Evolutionary conservation across 2,888 invertebrate species (phyloP), one percentile per base, ranked within the genome.

Genomic region (Heteropelma amictum): DNA sequence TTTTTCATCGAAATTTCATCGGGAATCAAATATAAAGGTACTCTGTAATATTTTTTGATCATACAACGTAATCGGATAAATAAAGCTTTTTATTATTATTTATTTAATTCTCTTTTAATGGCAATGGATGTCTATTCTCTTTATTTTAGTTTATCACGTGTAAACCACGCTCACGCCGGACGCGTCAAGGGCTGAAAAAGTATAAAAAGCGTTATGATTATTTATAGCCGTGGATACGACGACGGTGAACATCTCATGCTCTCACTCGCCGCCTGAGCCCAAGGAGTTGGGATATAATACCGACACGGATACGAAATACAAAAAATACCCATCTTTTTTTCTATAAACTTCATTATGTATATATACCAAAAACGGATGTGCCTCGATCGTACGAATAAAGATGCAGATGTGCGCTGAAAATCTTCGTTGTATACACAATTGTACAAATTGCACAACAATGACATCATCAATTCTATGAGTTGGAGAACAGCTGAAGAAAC

Each of bases 151-250:
- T 71, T 76, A 77, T 65, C 72, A 42, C 64, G 56, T 61, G 49
- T 33, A 17, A 38, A 65, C 70, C 63, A 61, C 26, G 51, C 58
- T 19, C 14, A 54, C 30, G 19, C 33, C 35, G 47, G 23, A 53
- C 51, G 63, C 28, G 65, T 35, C 45, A 21, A 19, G 19, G 47
- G 60, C 33, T 53, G 49, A 72, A 79, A 80, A 77, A 73, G 65
- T 67, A 76, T 72, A 77, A 79, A 79, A 79, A 79, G 73, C 70
- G 60, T 70, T 71, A 79, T 72, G 77, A 76, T 77, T 80, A 80
- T 80, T 80, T 80, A 80, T 77, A 71, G 70, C 74, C 64, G 71
- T 17, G 60, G 35, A 60, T 47, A 47, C 45, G 65, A 53, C 51
- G 49, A 71, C 47, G 28, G 28, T 63, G 56, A 63, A 54, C 65